These are phyloP conservation scores for Lacerta bilineata DNA, from an alignment of 2,797 vertebrate species.

Conservation along the genomic window DNA sequence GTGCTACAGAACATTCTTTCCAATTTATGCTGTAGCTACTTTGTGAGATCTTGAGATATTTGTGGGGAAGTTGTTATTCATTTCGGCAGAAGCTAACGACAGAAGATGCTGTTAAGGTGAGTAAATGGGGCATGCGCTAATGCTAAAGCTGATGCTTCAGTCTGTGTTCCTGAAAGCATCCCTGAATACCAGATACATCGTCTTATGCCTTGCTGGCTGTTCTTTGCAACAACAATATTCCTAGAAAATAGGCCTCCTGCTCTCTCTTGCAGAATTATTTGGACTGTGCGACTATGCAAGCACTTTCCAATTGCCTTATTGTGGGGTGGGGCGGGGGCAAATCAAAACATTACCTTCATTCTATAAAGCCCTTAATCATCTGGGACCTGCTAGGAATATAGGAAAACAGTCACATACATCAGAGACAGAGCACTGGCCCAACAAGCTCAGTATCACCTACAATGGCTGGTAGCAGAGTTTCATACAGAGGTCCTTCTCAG, in stretches of 20 bases:
- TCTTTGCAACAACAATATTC: neutral
- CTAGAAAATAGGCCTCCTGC: neutral
- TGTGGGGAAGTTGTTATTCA: conserved; percentile 36
- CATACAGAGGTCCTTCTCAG: neutral
- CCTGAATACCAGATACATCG: neutral
- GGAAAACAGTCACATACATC: neutral
- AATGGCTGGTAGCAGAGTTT: neutral
- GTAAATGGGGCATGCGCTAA: neutral
- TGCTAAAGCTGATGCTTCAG: conserved; percentile 6
- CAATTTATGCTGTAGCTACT: conserved; percentile 22
- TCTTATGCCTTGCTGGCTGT: neutral
- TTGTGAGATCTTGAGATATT: conserved; percentile 51
- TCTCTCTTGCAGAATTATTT: neutral
- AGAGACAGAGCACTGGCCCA: neutral
- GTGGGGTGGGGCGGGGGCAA: too few species aligned
- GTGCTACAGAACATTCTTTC: conserved; percentile 33
- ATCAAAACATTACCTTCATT: neutral
- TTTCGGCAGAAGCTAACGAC: conserved; percentile 61
- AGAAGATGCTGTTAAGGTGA: conserved; percentile 47
- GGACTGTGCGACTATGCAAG: neutral
- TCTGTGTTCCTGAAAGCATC: neutral
- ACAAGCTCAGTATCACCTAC: neutral
- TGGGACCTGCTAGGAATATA: neutral
- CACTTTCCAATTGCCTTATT: neutral
- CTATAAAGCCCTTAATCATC: neutral